Evolutionary conservation across 2,888 invertebrate genomes (phyloP), one percentile per base, ranked within the genome.

Genomic region (Drosophila multiciliata): DNA sequence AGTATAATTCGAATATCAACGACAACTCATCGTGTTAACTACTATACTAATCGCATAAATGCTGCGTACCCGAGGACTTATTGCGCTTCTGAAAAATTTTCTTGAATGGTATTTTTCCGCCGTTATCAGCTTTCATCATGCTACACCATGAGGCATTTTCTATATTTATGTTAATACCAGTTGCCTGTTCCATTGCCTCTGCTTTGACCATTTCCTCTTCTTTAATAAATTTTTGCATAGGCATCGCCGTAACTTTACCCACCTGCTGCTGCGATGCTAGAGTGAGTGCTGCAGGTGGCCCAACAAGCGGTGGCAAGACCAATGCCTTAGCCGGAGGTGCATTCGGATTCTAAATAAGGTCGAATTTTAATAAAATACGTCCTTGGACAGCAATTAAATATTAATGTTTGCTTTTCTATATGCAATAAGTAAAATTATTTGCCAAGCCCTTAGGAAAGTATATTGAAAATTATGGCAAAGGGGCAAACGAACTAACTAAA

Each of bases 41-140:
- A 45, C 20, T 29, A 45, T 12, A 45, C 20, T 20, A 20, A n/a
- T 12, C 15, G 3, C 20, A 20, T 45, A 45, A 29, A 29, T 29
- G 6, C 3, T 45, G 20, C 23, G 20, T 80, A 92, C 92, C 91
- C 26, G 93, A 92, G 17, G 92, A 90, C 87, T 93, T 93, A 83
- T 93, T 93, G 55, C 93, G 91, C 66, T 87, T 90, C 67, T 87
- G 87, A 20, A 93, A 93, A 40, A 92, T 92, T 64, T 93, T 92
- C 78, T 92, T 93, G 29, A 93, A 93, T 61, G 86, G 87, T 12
- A 91, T 80, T 75, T 85, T 89, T 7, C 87, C 89, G 0, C 73
- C 75, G 45, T 81, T 87, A 3, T 89, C 86, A 4, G 78, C 72
- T n/a, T 75, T 73, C 1, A 69, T 53, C 36, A 62, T 67, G 7